Evolutionary conservation across 2,113 vertebrate species (phyloP), one percentile per base, ranked within the genome.

Genomic region (Monopterus albus): DNA sequence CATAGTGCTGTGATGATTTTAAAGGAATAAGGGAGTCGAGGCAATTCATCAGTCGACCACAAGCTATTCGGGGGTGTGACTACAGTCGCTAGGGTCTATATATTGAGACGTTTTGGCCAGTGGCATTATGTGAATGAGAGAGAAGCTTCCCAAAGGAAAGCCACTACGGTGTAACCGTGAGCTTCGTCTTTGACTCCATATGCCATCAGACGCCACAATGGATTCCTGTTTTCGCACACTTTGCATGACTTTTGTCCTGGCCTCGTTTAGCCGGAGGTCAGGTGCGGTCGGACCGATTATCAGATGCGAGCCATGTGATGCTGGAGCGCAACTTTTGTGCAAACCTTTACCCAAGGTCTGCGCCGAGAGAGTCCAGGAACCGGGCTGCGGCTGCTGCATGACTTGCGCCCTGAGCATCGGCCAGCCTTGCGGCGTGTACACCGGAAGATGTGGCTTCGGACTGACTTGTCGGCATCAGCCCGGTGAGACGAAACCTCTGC

Each of bases 341-440:
- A 93, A 91, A 59, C 95, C 95, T 5, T 66, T 94, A 62, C 89
- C 91, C 61, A 75, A 92, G 14, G 92, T 92, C 47, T 98, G 96
- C 85, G 62, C 91, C 3, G 95, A 97, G 82, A 81, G 79, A 26
- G 95, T 97, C 70, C 94, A 94, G 13, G 96, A 98, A 63, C 95
- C 96, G 0, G 95, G 96, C 75, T 98, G 96, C 84, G 96, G 96
- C 78, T 98, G 96, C 91, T 98, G 96, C 91, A 36, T 95, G 91
- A 96, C 95, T 2, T 98, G 96, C 83, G 96, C 96, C 42, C 90
- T 96, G 51, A 83, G 66, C 0, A 70, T 67, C 57, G 95, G 96
- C 3, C 91, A 93, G 66, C 69, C 88, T 12, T 98, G 96, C 90
- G 96, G 96, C 17, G 93, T 98, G 59, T 98, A 98, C 92, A 96